Evolutionary conservation across 2,797 vertebrate species (phyloP).

Genomic region (Calcarius lapponicus): DNA sequence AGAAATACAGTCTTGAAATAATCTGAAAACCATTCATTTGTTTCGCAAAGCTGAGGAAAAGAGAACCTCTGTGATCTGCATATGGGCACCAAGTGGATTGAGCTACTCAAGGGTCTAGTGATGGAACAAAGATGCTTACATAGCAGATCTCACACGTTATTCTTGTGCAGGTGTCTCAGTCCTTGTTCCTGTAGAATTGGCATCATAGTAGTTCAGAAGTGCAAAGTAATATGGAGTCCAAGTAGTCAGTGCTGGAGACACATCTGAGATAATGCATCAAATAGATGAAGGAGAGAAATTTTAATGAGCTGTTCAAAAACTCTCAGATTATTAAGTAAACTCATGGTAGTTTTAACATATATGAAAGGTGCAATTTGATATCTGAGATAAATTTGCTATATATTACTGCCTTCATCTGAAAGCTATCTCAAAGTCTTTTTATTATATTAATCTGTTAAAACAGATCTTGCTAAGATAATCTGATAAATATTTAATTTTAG

Average conservation of each 20-base stretch:
- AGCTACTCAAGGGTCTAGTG: background rate
- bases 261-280: background rate
- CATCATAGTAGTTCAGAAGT: background rate
- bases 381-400: background rate
- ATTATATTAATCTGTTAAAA: background rate
- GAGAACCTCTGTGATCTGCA: background rate
- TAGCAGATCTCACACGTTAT: accelerated
- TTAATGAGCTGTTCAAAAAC: background rate
- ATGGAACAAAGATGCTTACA: background rate
- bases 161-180: background rate
- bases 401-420: background rate
- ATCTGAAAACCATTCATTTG: background rate
- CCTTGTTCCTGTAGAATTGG: background rate
- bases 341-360: background rate
- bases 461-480: background rate
- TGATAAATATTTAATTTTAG: background rate
- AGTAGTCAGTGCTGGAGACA: background rate
- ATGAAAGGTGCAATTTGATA: background rate
- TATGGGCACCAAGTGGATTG: background rate
- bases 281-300: background rate
- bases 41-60: background rate
- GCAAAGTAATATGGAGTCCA: background rate
- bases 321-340: background rate
- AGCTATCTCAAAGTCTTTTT: background rate
- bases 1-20: background rate